Base-by-base conservation (phyloP, 2,113 vertebrate species). In the Tyto alba region DNA sequence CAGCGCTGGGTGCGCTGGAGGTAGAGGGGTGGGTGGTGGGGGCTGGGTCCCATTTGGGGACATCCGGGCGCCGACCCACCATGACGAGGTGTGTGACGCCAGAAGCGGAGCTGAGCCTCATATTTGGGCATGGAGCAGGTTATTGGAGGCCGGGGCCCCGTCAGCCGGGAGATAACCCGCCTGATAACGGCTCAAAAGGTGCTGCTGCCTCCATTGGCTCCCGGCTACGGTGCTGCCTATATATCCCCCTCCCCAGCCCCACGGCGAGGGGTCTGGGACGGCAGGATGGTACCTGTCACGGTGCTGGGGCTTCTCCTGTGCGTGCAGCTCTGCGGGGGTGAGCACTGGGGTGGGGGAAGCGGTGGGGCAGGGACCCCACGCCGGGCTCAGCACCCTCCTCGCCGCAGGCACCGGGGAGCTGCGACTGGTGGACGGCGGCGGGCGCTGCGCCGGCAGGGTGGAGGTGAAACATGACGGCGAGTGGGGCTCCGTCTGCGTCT, bases 111-210 rank as follows among this genome's bases (percentile, higher is more conserved):
- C 30, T 7, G 48, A 85, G 59, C 2, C 27, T 88, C 94, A 93
- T 95, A 95, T 95, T 89, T 91, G 94, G 94, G 91, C 91, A 95
- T 5, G 13, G 55, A 85, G 94, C 85, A 91, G 55, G 23, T 93
- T 89, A 95, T 95, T 95, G 91, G 94, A 76, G 94, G 88, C 68
- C 30, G 50, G 14, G 87, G 73, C 72, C 48, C 50, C 9, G 1
- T 6, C 62, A 43, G 50, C 13, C 1, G 36, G 62, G 52, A 29
- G 91, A 89, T 91, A 13, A 29, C 60, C 55, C 15, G 0, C 25
- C 55, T 64, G 88, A 89, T 95, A 95, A 91, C 47, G 32, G 60
- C 60, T 19, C 71, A 36, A 14, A 48, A 2, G 64, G 59, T 53
- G 85, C 69, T 6, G 75, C 68, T 1, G 20, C 66, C 23, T 38